A percentile compares a stretch with the other conserved stretches of the same genome.
These are phyloP conservation scores for Hoplodrina blanda DNA, from an alignment of 2,888 invertebrate species.

Conservation along the genomic window DNA sequence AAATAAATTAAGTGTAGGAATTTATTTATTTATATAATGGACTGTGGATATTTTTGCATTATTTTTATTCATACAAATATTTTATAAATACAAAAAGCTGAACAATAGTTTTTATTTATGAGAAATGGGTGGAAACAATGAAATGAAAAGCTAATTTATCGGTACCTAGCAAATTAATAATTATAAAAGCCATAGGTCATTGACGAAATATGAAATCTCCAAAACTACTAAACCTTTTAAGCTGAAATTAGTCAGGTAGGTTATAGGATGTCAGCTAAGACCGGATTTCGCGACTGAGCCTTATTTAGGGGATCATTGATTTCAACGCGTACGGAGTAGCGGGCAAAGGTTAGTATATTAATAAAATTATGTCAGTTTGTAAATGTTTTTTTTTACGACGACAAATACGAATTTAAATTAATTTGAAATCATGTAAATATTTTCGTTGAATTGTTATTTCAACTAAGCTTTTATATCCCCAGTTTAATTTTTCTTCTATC, in stretches of 20 bases:
- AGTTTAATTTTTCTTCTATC: too few species aligned
- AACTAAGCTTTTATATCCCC: background rate
- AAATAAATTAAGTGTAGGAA: conserved; percentile 30
- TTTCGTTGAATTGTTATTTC: background rate
- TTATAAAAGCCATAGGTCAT: too few species aligned
- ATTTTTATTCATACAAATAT: background rate
- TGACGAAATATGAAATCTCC: too few species aligned
- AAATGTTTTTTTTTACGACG: background rate
- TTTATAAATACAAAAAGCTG: too few species aligned
- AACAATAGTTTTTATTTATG: background rate
- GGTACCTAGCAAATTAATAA: too few species aligned
- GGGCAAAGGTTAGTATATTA: too few species aligned
- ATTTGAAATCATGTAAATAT: background rate
- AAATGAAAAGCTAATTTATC: background rate
- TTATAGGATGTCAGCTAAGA: too few species aligned
- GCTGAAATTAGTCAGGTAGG: too few species aligned
- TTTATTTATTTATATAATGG: conserved; percentile 33
- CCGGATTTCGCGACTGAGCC: too few species aligned
- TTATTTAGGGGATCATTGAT: too few species aligned
- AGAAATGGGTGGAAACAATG: background rate
- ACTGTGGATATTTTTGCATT: conserved; percentile 12
- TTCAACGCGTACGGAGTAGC: too few species aligned
- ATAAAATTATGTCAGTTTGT: background rate
- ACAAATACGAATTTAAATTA: background rate
- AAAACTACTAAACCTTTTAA: too few species aligned